phyloP scores from a whole-genome alignment of 2,888 invertebrate genomes.

The Glyphotaelius pellucidus region DNA sequence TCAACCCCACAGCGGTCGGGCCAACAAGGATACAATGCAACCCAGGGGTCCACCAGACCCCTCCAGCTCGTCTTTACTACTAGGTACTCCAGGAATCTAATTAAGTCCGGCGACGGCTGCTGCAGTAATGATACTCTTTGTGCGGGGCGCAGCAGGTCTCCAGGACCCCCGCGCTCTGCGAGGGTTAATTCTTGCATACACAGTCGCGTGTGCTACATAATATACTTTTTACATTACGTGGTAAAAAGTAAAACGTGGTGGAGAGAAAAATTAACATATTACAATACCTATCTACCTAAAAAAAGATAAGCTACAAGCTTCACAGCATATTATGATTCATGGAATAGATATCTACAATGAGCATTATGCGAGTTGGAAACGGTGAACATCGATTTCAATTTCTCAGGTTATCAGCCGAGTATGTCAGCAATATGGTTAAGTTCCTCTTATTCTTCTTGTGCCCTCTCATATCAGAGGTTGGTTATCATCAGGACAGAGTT shows the following conservation, averaged over 20 bases:
- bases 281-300: background rate
- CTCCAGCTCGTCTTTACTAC: constrained; percentile 25
- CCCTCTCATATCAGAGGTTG: too few relatives aligned
- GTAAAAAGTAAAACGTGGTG: background rate
- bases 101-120: constrained; percentile 44
- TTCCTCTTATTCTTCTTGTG: too few relatives aligned
- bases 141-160: constrained; percentile 44
- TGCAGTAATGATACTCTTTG: constrained; percentile 55
- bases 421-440: too few relatives aligned
- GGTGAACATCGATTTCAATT: too few relatives aligned
- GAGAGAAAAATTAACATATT: background rate
- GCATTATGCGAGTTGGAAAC: background rate
- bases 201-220: background rate
- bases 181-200: background rate
- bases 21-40: constrained; percentile 24
- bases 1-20: constrained; percentile 25
- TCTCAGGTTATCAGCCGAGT: too few relatives aligned
- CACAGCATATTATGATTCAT: too few relatives aligned
- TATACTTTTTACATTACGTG: background rate
- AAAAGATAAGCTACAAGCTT: background rate
- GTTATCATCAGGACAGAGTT: too few relatives aligned
- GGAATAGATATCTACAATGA: too few relatives aligned
- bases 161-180: background rate
- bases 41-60: constrained; percentile 41
- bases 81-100: constrained; percentile 42